Conservation (phyloP, 2,797 vertebrate species). For the Enteromius treurensis region DNA sequence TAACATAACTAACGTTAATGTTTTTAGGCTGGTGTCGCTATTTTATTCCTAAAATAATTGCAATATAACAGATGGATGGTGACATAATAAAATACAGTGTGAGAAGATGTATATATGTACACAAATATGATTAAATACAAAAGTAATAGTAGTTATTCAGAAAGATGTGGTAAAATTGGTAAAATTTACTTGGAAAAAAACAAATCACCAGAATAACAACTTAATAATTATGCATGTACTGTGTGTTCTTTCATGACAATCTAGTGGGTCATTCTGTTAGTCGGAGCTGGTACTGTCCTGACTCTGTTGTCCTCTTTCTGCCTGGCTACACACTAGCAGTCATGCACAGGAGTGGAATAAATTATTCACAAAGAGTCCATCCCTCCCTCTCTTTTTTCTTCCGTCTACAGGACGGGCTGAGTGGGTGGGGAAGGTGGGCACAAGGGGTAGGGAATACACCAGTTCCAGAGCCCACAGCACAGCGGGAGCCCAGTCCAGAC, state of each 20-base stretch:
- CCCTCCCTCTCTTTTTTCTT: slow-evolving; percentile 40
- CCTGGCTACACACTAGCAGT: slow-evolving; percentile 72
- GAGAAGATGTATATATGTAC: no score
- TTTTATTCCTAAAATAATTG: no score
- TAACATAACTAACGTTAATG: no score
- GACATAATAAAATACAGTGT: no score
- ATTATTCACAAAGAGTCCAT: slow-evolving; percentile 74
- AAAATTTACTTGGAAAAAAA: neutral
- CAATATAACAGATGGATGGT: no score
- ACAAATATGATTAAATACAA: neutral
- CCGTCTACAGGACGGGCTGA: slow-evolving; percentile 40
- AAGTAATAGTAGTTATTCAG: neutral
- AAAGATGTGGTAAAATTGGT: neutral
- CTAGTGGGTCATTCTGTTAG: slow-evolving; percentile 43
- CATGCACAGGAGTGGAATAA: slow-evolving; percentile 70
- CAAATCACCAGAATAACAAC: neutral
- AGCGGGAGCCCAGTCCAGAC: slow-evolving; percentile 50
- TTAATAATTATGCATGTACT: neutral
- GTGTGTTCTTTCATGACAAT: slow-evolving; percentile 12
- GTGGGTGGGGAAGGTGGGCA: slow-evolving; percentile 27
- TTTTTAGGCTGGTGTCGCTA: no score
- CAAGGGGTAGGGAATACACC: slow-evolving; percentile 38
- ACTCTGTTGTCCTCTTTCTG: slow-evolving; percentile 70
- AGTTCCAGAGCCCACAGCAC: slow-evolving; percentile 50
- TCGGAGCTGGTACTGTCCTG: slow-evolving; percentile 33